Percentiles rank a stretch among this genome's conserved stretches.
Evolutionary conservation across 2,888 invertebrate species (phyloP).

Genomic region (Brenthis hecate): DNA sequence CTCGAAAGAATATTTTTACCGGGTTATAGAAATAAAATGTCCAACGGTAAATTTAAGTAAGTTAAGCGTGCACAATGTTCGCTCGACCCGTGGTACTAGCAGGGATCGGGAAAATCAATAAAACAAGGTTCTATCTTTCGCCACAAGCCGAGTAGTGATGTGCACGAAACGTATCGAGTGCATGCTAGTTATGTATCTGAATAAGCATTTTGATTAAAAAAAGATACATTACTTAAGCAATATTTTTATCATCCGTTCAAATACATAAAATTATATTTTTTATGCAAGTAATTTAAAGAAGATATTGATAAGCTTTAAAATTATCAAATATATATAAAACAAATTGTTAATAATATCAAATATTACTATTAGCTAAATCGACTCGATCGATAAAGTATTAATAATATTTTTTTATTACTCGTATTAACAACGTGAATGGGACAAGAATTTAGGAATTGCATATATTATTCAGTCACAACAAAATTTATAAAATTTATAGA

Average conservation of each 20-base stretch:
- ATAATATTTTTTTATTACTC: too few relatives aligned
- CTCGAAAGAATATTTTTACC: not conserved
- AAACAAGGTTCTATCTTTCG: constrained; percentile 25
- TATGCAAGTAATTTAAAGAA: too few relatives aligned
- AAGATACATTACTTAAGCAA: not conserved
- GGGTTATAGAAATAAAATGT: not conserved
- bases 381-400: too few relatives aligned
- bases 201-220: not conserved
- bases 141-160: constrained; percentile 23
- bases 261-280: too few relatives aligned
- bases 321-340: too few relatives aligned
- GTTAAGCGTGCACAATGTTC: constrained; percentile 9
- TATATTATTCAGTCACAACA: too few relatives aligned
- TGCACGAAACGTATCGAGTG: not conserved
- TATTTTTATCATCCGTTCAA: not conserved
- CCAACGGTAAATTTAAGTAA: not conserved
- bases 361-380: too few relatives aligned
- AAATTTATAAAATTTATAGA: too few relatives aligned
- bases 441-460: too few relatives aligned
- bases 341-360: too few relatives aligned
- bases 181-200: not conserved
- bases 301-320: too few relatives aligned
- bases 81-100: constrained; percentile 7
- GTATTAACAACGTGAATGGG: too few relatives aligned
- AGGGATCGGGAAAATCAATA: constrained; percentile 25